These are phyloP conservation scores for Cyanoliseus patagonus DNA, from an alignment of 2,113 vertebrate species.

Conservation along the genomic window DNA sequence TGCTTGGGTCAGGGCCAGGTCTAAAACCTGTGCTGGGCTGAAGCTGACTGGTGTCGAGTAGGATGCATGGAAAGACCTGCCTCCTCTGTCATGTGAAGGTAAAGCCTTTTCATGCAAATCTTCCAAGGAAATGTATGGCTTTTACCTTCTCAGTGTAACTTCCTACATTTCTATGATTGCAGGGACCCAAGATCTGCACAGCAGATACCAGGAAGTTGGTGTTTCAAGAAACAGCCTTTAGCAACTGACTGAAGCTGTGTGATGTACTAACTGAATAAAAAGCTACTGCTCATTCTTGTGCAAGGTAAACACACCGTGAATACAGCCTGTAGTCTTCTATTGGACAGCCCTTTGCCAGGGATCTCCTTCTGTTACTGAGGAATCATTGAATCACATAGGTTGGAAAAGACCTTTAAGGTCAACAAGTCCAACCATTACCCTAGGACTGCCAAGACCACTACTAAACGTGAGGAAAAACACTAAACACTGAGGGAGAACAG, in stretches of 20 bases:
- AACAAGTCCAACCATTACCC: not conserved
- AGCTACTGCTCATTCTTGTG: not conserved
- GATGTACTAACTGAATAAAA: not conserved
- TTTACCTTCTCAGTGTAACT: not conserved
- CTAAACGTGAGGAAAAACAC: too few relatives aligned
- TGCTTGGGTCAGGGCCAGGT: not conserved
- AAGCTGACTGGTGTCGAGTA: not conserved
- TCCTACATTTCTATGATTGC: not conserved
- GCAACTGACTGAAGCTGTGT: not conserved
- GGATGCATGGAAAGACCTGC: not conserved
- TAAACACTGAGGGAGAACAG: not conserved
- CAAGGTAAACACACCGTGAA: not conserved
- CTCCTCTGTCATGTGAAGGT: not conserved
- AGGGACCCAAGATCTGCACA: not conserved
- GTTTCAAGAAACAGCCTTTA: not conserved
- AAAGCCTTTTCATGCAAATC: not conserved
- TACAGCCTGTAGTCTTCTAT: not conserved
- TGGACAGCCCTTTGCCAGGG: not conserved
- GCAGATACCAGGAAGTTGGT: not conserved
- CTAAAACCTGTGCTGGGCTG: not conserved
- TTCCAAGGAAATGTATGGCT: not conserved
- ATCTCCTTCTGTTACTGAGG: not conserved
- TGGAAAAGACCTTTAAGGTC: not conserved
- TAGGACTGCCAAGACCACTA: not conserved
- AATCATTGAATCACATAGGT: not conserved